Base-by-base conservation (phyloP, 1,140 invertebrate genomes). In the Eubasilissa regina region DNA sequence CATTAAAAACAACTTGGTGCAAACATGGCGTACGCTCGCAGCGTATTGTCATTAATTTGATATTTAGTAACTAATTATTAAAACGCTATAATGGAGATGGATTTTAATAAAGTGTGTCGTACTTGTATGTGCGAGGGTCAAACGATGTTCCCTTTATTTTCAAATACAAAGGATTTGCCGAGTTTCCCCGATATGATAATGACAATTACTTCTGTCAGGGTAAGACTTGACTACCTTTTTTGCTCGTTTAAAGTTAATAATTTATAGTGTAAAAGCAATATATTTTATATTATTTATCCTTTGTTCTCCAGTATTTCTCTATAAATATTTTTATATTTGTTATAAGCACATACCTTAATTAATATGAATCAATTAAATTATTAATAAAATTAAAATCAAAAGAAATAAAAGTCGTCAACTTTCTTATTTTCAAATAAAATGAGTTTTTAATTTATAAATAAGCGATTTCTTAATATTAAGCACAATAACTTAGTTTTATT, bases 41-140 rank as follows among this genome's bases (percentile, higher is more conserved):
- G 25, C 25, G 25, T 35, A 35, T 3, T 35, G 25, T 35, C 25
- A 35, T 35, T 35, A 35, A 35, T 35, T 35, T 35, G 6, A 35
- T 35, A 35, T 35, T 35, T 35, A 3, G 25, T 35, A 35, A 35
- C 25, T 6, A 35, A 35, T 35, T 35, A 35, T 35, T 35, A 35
- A 35, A 35, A 35, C 25, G 25, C 6, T 35, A 35, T 6, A 35
- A 35, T 35, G 25, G 25, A 35, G 60, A 45, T 77, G 51, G 43
- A 78, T 53, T 75, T 78, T 47, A 56, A 75, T 17, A 55, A 62
- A 55, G 75, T 79, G 56, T 82, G 81, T 43, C 78, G 81, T 58
- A 74, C 78, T 6, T 82, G 81, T 64, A 82, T 82, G 81, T 66
- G 78, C 75, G 76, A 74, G n/a, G 15, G 21, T 1, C 51, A 76